Evolutionary conservation across 1,140 invertebrate species (phyloP).

Genomic region (Euura saliciscinereae): DNA sequence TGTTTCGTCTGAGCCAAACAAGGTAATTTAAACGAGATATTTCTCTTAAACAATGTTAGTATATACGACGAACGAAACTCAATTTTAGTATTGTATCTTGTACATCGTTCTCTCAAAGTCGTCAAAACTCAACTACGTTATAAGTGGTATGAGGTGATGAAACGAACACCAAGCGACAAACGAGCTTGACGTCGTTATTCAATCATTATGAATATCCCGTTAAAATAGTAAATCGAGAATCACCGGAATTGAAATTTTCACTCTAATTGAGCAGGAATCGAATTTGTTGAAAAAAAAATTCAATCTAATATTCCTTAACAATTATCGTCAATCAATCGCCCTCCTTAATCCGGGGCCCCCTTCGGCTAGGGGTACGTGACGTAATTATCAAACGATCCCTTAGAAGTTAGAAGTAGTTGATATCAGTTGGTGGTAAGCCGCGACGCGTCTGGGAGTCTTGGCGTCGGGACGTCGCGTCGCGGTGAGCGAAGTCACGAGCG

Average conservation of each 20-base stretch:
- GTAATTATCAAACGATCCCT: too few relatives aligned
- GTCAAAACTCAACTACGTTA: neutral
- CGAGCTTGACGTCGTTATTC: too few relatives aligned
- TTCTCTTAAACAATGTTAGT: neutral
- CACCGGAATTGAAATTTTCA: neutral
- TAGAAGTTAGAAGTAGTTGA: too few relatives aligned
- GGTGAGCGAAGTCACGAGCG: neutral
- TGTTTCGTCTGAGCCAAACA: conserved; percentile 1
- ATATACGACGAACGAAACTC: neutral
- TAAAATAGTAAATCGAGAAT: neutral
- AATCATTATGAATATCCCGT: neutral
- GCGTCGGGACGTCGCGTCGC: neutral
- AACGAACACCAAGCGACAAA: too few relatives aligned
- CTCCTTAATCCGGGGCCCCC: too few relatives aligned
- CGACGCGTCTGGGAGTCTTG: neutral
- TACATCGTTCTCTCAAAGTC: neutral
- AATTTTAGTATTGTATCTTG: neutral
- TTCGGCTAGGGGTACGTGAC: too few relatives aligned
- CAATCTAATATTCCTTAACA: too few relatives aligned
- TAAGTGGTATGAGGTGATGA: too few relatives aligned
- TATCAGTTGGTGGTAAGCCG: neutral
- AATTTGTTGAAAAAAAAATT: too few relatives aligned
- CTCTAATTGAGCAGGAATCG: too few relatives aligned
- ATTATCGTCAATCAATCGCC: too few relatives aligned
- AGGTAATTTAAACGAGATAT: conserved; percentile 7